A percentile compares a stretch with the other conserved stretches of the same genome.
These are phyloP conservation scores for Branchellion lobata DNA, from an alignment of 2,888 invertebrate genomes.

Conservation along the genomic window DNA sequence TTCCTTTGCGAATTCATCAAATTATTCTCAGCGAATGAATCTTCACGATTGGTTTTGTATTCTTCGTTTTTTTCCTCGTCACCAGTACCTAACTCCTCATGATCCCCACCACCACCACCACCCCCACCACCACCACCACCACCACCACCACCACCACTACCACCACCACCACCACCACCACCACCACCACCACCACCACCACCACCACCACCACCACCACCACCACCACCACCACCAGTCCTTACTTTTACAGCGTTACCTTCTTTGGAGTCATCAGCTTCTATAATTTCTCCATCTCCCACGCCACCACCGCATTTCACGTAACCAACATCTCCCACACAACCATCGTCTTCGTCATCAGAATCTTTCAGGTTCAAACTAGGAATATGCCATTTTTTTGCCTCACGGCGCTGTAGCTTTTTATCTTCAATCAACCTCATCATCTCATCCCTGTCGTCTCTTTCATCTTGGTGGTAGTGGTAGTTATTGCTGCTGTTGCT, in stretches of 20 bases:
- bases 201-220: background rate
- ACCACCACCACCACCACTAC: conserved; percentile 7
- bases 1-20: too few species aligned
- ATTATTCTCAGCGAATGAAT: too few species aligned
- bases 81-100: too few species aligned
- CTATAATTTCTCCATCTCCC: background rate
- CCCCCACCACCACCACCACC: too few species aligned
- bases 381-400: background rate
- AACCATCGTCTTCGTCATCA: background rate
- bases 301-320: background rate
- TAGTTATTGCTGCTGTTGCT: background rate
- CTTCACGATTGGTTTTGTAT: too few species aligned
- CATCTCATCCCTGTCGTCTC: background rate
- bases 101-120: too few species aligned
- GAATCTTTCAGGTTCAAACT: background rate
- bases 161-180: background rate
- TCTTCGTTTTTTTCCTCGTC: too few species aligned
- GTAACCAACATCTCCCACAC: background rate
- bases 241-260: background rate
- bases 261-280: background rate
- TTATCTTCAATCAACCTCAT: background rate
- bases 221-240: background rate
- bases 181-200: background rate
- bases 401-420: background rate
- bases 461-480: background rate